These are phyloP conservation scores for Hololepta plana DNA, from an alignment of 2,888 invertebrate species.

Conservation along the genomic window DNA sequence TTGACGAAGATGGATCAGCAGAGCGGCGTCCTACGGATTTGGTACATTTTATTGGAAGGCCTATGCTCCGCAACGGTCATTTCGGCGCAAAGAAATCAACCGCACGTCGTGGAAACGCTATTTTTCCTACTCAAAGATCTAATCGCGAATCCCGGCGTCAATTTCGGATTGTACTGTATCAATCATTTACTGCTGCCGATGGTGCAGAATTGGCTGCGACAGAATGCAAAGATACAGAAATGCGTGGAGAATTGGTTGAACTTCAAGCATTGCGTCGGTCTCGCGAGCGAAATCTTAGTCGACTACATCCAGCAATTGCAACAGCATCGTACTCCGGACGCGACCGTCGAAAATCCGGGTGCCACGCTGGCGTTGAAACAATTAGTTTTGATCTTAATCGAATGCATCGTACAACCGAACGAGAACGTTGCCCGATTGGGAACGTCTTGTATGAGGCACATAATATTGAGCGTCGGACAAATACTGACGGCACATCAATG, in stretches of 20 bases:
- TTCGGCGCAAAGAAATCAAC: conserved; percentile 59
- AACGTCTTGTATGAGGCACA: conserved; percentile 77
- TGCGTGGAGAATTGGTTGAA: no score
- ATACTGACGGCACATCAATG: conserved; percentile 69
- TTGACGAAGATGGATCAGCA: conserved; percentile 54
- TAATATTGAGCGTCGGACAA: conserved; percentile 67
- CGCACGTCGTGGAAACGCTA: conserved; percentile 72
- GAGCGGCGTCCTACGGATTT: conserved; percentile 73
- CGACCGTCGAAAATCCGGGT: conserved; percentile 31
- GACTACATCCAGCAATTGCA: conserved; percentile 55
- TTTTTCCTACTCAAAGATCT: conserved; percentile 69
- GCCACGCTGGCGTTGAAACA: conserved; percentile 72
- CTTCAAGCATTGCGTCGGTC: conserved; percentile 88
- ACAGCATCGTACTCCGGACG: conserved; percentile 9
- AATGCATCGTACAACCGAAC: conserved; percentile 78
- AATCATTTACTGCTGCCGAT: conserved; percentile 83
- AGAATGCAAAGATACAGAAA: conserved; percentile 38
- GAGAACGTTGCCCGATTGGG: conserved; percentile 83
- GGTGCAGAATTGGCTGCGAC: conserved; percentile 83
- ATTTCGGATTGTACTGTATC: conserved; percentile 80
- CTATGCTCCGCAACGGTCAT: conserved; percentile 63
- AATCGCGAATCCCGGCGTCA: conserved; percentile 63
- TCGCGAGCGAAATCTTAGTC: conserved; percentile 80
- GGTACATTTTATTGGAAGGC: conserved; percentile 80
- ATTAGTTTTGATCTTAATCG: conserved; percentile 66